Evolutionary conservation across 1,140 invertebrate genomes (phyloP), one percentile per base, ranked within the genome.

Genomic region (Trypoxylus dichotomus): DNA sequence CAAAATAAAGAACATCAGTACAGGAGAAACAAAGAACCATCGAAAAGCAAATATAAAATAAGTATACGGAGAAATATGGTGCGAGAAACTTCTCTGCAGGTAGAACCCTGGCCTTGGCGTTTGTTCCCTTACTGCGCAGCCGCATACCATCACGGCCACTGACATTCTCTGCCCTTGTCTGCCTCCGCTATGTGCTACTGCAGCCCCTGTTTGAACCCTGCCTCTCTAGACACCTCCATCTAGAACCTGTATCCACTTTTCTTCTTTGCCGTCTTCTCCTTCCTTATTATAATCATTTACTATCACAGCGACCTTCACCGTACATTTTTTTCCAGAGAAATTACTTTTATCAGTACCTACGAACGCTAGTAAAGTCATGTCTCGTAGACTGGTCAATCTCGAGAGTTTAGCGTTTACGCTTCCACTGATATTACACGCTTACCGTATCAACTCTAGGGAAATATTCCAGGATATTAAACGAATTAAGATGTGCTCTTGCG

Each of bases 111-210:
- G 72, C 72, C 72, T 74, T 74, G 72, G 41, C 27, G 60, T 68
- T 11, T 15, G 13, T 74, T n/a, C 72, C 72, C 72, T 74, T 29
- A 74, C 29, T 74, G 72, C 72, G 72, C 72, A 74, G 72, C 21
- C 72, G 72, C 72, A 74, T 74, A 29, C 72, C 72, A 41, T 74
- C 29, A 74, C 72, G 72, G 72, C 72, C 72, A 74, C 72, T 74
- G 72, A 74, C 72, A 74, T 74, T 29, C 21, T n/a, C 72, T 74
- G 72, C 72, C 72, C 72, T 74, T 74, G 72, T 74, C 72, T 74
- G 72, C 37, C n/a, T 7, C 29, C 37, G 13, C 60, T 68, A 5
- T 25, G 19, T 27, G 25, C 60, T 68, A 68, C 60, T 29, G 60
- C 60, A 68, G 60, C 60, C 60, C 60, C 60, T 29, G 21, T 68